phyloP scores from a whole-genome alignment of 2,797 vertebrate species.

The Clarias pachynema region DNA sequence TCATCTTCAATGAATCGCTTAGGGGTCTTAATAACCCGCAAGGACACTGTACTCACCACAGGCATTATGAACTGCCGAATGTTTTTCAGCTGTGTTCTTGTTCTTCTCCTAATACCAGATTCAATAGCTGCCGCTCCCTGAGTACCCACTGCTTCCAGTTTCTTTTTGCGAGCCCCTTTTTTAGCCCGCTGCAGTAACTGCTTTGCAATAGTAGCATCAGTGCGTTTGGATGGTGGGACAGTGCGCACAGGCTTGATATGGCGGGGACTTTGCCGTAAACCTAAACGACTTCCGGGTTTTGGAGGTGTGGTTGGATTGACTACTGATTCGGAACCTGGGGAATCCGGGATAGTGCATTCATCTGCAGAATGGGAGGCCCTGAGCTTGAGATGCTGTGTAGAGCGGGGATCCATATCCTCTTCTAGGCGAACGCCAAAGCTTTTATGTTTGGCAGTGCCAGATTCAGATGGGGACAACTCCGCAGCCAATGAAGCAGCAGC shows the following conservation, averaged over 20 bases:
- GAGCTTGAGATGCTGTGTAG: slow-evolving; percentile 63
- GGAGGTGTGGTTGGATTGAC: slow-evolving; percentile 66
- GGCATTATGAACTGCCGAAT: slow-evolving; percentile 99
- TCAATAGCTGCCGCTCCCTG: slow-evolving; percentile 73
- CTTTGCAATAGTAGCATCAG: slow-evolving; percentile 93
- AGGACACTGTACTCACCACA: slow-evolving; percentile 96
- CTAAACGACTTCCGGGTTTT: slow-evolving; percentile 69
- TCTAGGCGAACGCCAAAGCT: slow-evolving; percentile 82
- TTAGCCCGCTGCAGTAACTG: slow-evolving; percentile 95
- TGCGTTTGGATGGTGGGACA: slow-evolving; percentile 93
- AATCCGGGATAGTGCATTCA: slow-evolving; percentile 59
- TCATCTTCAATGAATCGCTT: slow-evolving; percentile 98
- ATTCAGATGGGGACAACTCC: slow-evolving; percentile 56
- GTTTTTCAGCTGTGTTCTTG: slow-evolving; percentile 92
- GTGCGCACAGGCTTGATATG: slow-evolving; percentile 93
- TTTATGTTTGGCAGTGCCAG: slow-evolving; percentile 82
- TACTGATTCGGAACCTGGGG: slow-evolving; percentile 42
- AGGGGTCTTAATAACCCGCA: slow-evolving; percentile 96
- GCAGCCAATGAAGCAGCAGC: slow-evolving; percentile 65
- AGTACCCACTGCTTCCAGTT: slow-evolving; percentile 83
- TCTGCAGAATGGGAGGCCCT: slow-evolving; percentile 62
- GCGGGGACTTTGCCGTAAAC: slow-evolving; percentile 91
- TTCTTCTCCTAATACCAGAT: slow-evolving; percentile 75
- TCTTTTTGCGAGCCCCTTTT: slow-evolving; percentile 88
- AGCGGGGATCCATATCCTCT: slow-evolving; percentile 70